These are phyloP conservation scores for Germaria angustata DNA, from an alignment of 2,888 invertebrate species.

Conservation along the genomic window DNA sequence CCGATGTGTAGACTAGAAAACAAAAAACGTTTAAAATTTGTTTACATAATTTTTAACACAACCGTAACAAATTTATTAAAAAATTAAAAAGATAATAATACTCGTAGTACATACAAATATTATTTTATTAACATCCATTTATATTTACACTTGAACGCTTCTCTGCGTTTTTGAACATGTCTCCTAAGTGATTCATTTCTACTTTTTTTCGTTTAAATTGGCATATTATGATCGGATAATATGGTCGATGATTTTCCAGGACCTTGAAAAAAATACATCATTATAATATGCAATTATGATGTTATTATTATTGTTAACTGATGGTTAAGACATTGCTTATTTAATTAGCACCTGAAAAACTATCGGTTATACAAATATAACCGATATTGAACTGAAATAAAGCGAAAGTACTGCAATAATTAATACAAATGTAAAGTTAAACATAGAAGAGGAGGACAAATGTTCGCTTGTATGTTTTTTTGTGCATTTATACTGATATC, in stretches of 20 bases:
- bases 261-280: constrained; percentile 44
- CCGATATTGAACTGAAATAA: not conserved
- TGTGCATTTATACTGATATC: too few species aligned
- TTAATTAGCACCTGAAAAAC: constrained; percentile 35
- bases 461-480: too few species aligned
- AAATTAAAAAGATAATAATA: constrained; percentile 16
- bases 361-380: not conserved
- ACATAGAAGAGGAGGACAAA: too few species aligned
- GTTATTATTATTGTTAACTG: constrained; percentile 12
- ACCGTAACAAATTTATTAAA: not conserved
- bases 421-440: not conserved
- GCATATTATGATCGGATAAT: constrained; percentile 43
- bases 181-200: constrained; percentile 6
- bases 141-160: constrained; percentile 19
- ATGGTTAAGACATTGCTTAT: constrained; percentile 8
- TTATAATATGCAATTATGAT: constrained; percentile 22
- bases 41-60: not conserved
- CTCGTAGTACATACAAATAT: too few species aligned
- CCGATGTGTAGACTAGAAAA: too few species aligned
- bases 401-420: not conserved
- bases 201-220: constrained; percentile 25
- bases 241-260: constrained; percentile 45
- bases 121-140: not conserved
- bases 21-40: not conserved
- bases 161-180: not conserved